Evolutionary conservation across 1,140 invertebrate species (phyloP).

Genomic region (Drosophila melanogaster): Release_6_plus_ISO1_MT NT_033779.5:18098501-18099000

Average conservation of each 20-base stretch:
- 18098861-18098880: conserved; percentile 80
- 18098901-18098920: conserved; percentile 50
- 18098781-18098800: conserved; percentile 28
- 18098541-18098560: conserved; percentile 29
- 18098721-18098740: conserved; percentile 10
- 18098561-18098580: conserved; percentile 34
- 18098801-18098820: conserved; percentile 33
- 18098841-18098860: conserved; percentile 81
- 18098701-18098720: conserved; percentile 55
- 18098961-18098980: conserved; percentile 28
- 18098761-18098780: conserved; percentile 76
- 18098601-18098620: conserved; percentile 68
- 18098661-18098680: conserved; percentile 75
- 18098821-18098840: conserved; percentile 43
- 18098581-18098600: conserved; percentile 65
- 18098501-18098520: conserved; percentile 14
- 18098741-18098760: conserved; percentile 79
- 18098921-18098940: conserved; percentile 69
- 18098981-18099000: conserved; percentile 50
- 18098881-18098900: conserved; percentile 46
- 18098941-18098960: conserved; percentile 44
- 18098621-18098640: conserved; percentile 23
- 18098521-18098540: conserved; percentile 50
- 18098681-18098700: conserved; percentile 72
- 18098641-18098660: conserved; percentile 59